These are phyloP conservation scores for Brienomyrus brachyistius DNA, from an alignment of 2,113 vertebrate genomes.

Conservation along the genomic window DNA sequence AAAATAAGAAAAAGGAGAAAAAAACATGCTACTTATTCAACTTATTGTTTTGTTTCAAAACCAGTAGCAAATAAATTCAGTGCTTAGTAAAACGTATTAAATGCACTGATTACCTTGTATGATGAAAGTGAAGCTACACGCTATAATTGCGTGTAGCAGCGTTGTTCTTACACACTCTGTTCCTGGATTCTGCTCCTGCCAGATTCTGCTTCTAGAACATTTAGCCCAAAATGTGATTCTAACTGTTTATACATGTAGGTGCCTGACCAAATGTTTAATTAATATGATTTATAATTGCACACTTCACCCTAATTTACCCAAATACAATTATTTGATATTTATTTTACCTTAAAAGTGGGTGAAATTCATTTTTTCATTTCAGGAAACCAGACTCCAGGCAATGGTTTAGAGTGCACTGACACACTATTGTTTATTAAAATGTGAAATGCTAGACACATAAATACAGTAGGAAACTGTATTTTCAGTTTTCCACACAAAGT, in stretches of 20 bases:
- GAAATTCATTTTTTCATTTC: not conserved
- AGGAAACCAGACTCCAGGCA: conserved; percentile 3
- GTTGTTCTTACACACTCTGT: not conserved
- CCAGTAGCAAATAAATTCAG: not conserved
- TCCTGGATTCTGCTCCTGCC: not conserved
- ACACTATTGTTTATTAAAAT: not conserved
- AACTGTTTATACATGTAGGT: not conserved
- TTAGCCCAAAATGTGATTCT: not conserved
- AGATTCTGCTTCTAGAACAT: not conserved
- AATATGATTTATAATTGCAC: not conserved
- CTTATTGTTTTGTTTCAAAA: not conserved
- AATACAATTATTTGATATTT: not conserved
- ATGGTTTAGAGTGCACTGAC: not conserved
- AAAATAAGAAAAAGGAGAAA: not conserved
- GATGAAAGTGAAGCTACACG: not conserved
- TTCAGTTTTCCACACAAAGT: not conserved
- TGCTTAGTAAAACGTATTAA: not conserved
- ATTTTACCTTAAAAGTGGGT: not conserved
- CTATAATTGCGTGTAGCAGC: not conserved
- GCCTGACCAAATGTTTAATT: not conserved
- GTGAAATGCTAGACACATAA: not conserved
- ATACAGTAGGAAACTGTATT: not conserved
- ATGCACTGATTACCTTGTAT: not conserved
- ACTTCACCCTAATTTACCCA: not conserved
- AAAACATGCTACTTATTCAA: not conserved